A percentile compares a stretch with the other conserved stretches of the same genome.
Evolutionary conservation across 1,140 invertebrate species (phyloP).

Genomic region (Heliconius eleuchia): DNA sequence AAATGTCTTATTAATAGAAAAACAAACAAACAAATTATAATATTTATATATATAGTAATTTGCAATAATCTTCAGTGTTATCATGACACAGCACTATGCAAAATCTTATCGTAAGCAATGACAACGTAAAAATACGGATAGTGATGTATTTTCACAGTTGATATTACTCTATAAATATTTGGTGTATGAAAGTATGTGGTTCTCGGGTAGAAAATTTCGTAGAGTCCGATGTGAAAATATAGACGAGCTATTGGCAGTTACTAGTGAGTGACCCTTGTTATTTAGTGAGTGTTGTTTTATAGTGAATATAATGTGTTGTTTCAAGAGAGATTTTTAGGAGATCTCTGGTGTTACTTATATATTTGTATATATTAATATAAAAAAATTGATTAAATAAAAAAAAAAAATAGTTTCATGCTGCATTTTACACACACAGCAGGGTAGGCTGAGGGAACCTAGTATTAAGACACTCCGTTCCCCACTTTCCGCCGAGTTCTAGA

Average conservation of each 20-base stretch:
- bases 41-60: background rate
- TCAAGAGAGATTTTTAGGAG: background rate
- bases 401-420: too few relatives aligned
- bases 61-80: constrained; percentile 15
- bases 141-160: constrained; percentile 31
- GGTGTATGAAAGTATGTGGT: constrained; percentile 48
- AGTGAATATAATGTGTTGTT: background rate
- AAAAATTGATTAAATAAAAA: too few relatives aligned
- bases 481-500: too few relatives aligned
- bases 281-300: constrained; percentile 26
- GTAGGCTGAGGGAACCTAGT: too few relatives aligned
- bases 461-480: too few relatives aligned
- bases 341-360: too few relatives aligned
- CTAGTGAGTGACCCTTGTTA: constrained; percentile 53
- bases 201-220: constrained; percentile 57
- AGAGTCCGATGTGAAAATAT: constrained; percentile 56
- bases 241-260: constrained; percentile 48
- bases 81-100: constrained; percentile 39
- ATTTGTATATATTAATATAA: too few relatives aligned
- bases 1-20: background rate
- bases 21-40: constrained; percentile 4
- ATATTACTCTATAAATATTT: constrained; percentile 19
- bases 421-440: too few relatives aligned
- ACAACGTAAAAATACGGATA: constrained; percentile 37
- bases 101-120: constrained; percentile 41